Evolutionary conservation across 2,888 invertebrate genomes (phyloP).

Genomic region (Operophtera brumata): DNA sequence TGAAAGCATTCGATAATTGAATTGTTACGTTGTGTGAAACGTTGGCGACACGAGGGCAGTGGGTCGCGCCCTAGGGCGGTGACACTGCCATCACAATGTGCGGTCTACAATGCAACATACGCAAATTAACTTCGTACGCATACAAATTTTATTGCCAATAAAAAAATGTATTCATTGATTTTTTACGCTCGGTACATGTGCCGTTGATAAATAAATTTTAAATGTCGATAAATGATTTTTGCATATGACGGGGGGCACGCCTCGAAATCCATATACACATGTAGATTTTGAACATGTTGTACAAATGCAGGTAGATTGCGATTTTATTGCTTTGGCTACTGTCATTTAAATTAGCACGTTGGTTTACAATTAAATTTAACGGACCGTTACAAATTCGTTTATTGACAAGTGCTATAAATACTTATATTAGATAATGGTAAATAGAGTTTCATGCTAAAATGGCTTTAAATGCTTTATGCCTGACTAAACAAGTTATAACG

Average conservation of each 20-base stretch:
- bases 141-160: conserved; percentile 75
- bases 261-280: conserved; percentile 45
- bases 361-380: conserved; percentile 62
- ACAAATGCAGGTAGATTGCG: conserved; percentile 59
- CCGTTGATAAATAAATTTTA: conserved; percentile 67
- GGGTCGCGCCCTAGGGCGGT: conserved; percentile 70
- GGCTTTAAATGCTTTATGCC: conserved; percentile 39
- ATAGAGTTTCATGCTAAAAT: conserved; percentile 43
- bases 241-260: conserved; percentile 63
- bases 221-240: conserved; percentile 77
- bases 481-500: conserved; percentile 27
- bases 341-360: conserved; percentile 64
- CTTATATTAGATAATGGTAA: conserved; percentile 53
- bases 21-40: conserved; percentile 63
- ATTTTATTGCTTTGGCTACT: conserved; percentile 53
- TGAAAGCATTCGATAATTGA: conserved; percentile 62
- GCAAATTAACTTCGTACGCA: conserved; percentile 73
- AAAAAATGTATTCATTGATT: conserved; percentile 72
- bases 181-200: conserved; percentile 53
- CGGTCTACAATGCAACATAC: conserved; percentile 72
- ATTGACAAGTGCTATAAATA: conserved; percentile 61
- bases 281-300: conserved; percentile 68
- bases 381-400: conserved; percentile 66
- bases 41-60: conserved; percentile 64
- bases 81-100: conserved; percentile 54